Percentiles rank a stretch among this genome's conserved stretches.
These are phyloP conservation scores for Yasuhikotakia modesta DNA, from an alignment of 2,797 vertebrate species.

Conservation along the genomic window DNA sequence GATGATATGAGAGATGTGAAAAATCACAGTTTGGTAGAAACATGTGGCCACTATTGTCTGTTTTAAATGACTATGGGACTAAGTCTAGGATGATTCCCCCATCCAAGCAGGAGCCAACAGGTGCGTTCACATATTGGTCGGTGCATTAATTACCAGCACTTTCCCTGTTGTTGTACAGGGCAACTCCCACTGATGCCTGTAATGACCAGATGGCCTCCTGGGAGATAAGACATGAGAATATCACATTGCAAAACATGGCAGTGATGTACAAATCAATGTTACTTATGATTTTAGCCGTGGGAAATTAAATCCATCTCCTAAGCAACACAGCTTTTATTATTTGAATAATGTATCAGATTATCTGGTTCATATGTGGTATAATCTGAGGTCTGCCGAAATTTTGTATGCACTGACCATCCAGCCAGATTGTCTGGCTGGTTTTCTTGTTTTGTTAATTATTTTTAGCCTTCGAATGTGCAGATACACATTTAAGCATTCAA, in stretches of 20 bases:
- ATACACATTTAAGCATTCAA: conserved; percentile 2
- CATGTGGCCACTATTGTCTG: not conserved
- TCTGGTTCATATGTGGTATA: not conserved
- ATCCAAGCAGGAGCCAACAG: conserved; percentile 39
- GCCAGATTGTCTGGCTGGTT: not conserved
- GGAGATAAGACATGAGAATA: conserved; percentile 22
- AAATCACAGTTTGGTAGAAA: not conserved
- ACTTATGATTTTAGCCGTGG: not conserved
- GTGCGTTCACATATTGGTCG: conserved; percentile 50
- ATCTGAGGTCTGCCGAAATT: not conserved
- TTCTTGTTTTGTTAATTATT: not conserved
- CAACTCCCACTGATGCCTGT: conserved; percentile 23
- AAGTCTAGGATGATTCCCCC: conserved; percentile 28
- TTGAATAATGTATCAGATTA: conserved; percentile 17
- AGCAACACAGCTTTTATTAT: not conserved
- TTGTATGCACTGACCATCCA: too few relatives aligned
- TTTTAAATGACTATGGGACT: too few relatives aligned
- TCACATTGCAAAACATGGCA: conserved; percentile 4
- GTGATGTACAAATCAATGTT: not conserved
- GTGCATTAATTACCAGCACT: conserved; percentile 50
- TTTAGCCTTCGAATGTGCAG: not conserved
- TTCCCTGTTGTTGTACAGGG: conserved; percentile 28
- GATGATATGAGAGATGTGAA: not conserved
- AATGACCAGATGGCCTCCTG: conserved; percentile 27
- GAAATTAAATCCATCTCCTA: not conserved